Evolutionary conservation across 92 coral and sea anemone species (phyloP).

Genomic region (Parazoanthus darwini): DNA sequence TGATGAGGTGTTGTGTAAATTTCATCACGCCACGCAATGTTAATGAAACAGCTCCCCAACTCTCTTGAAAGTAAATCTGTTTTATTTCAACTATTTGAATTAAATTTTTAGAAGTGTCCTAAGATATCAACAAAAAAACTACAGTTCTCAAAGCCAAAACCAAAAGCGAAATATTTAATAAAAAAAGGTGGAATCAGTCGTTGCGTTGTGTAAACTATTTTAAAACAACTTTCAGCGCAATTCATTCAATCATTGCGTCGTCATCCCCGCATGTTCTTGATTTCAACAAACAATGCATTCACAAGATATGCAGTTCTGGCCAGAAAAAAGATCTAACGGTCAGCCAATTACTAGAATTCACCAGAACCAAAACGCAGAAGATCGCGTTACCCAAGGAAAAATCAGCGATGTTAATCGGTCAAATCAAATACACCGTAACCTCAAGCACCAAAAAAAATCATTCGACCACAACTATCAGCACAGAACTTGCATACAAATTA

Average conservation of each 20-base stretch:
- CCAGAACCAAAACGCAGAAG: background rate
- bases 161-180: background rate
- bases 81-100: background rate
- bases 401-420: background rate
- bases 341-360: background rate
- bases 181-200: background rate
- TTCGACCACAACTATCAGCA: constrained; percentile 4
- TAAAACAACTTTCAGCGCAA: background rate
- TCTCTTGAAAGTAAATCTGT: too few relatives aligned
- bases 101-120: background rate
- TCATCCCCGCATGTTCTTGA: background rate
- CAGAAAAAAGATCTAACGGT: background rate
- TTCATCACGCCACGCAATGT: constrained; percentile 31
- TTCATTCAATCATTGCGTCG: background rate
- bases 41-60: background rate
- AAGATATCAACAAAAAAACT: background rate
- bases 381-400: background rate
- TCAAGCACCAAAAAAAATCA: background rate
- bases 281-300: background rate
- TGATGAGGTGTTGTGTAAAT: constrained; percentile 22
- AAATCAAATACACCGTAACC: background rate
- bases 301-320: background rate
- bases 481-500: constrained; percentile 6
- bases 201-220: constrained; percentile 5
- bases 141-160: background rate